A percentile compares a stretch with the other conserved stretches of the same genome.
phyloP scores from a whole-genome alignment of 1,140 invertebrate species.

The Dinoponera quadriceps region DNA sequence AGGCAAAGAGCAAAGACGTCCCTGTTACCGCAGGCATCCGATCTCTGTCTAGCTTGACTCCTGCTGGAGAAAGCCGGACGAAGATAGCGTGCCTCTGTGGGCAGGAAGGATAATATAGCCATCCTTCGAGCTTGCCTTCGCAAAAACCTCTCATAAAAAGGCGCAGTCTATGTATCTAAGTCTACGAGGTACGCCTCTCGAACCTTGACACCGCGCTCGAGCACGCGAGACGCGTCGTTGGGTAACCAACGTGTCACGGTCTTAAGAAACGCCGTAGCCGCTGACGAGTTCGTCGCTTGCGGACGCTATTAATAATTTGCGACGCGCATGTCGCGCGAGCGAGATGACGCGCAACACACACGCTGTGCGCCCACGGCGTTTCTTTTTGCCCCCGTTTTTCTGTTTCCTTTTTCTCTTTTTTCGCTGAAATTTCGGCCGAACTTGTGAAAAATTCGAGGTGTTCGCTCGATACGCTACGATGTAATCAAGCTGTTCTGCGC shows the following conservation, averaged over 20 bases:
- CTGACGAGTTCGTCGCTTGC: background rate
- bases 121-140: too few relatives aligned
- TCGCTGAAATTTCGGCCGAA: background rate
- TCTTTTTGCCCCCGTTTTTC: too few relatives aligned
- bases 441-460: background rate
- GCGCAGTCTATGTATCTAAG: too few relatives aligned
- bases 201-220: background rate
- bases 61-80: too few relatives aligned
- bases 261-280: background rate
- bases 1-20: too few relatives aligned
- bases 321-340: background rate
- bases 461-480: background rate
- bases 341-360: background rate
- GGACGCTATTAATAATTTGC: slow-evolving; percentile 7
- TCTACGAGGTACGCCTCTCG: background rate
- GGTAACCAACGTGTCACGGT: background rate
- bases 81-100: too few relatives aligned
- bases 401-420: background rate
- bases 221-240: background rate
- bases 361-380: too few relatives aligned
- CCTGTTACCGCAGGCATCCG: too few relatives aligned
- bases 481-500: background rate
- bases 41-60: too few relatives aligned
- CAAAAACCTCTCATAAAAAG: too few relatives aligned
- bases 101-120: too few relatives aligned